A percentile compares a stretch with the other conserved stretches of the same genome.
These are phyloP conservation scores for Gymnarchus niloticus DNA, from an alignment of 2,113 vertebrate genomes.

Conservation along the genomic window DNA sequence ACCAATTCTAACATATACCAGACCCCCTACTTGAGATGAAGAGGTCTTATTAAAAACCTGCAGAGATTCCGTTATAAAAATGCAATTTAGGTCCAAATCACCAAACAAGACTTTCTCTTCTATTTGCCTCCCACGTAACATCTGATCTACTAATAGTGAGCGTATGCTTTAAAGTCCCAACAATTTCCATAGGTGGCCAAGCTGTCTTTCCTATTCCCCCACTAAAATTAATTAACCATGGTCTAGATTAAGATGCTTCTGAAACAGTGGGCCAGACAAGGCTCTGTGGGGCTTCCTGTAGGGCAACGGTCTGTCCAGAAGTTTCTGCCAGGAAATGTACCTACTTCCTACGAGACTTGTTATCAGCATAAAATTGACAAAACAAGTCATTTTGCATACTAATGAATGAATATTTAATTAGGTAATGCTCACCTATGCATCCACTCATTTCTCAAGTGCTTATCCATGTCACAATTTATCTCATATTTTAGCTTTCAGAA, in stretches of 20 bases:
- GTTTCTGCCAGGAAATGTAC: not conserved
- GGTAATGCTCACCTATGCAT: not conserved
- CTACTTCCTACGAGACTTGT: not conserved
- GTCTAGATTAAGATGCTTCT: not conserved
- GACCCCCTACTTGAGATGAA: not conserved
- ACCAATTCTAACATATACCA: not conserved
- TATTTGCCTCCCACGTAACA: not conserved
- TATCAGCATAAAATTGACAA: not conserved
- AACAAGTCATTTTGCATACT: not conserved
- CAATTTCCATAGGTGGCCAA: not conserved
- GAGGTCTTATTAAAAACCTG: not conserved
- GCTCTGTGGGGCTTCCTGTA: not conserved
- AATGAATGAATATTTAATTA: not conserved
- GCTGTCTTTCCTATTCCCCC: not conserved
- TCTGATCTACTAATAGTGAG: not conserved
- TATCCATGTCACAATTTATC: not conserved
- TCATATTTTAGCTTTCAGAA: not conserved
- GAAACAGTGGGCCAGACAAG: not conserved
- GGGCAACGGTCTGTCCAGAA: not conserved
- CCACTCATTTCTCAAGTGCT: not conserved
- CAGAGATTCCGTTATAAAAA: not conserved
- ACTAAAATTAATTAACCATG: not conserved
- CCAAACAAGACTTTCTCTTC: not conserved
- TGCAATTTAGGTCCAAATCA: not conserved
- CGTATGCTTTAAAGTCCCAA: not conserved